A percentile compares a stretch with the other conserved stretches of the same genome.
Conservation (phyloP, 2,113 vertebrate genomes). For the Cynopterus brachyotis region DNA sequence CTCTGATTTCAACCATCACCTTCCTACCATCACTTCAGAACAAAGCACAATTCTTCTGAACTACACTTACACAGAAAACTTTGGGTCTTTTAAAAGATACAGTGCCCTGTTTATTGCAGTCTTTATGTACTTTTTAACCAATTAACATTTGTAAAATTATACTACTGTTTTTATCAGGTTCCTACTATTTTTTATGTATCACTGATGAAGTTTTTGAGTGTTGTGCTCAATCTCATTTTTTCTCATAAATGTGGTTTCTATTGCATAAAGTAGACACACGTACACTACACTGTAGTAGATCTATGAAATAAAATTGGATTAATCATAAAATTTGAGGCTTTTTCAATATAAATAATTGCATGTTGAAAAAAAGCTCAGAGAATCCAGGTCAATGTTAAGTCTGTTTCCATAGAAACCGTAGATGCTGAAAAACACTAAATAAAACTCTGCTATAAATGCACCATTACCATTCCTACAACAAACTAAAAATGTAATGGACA, state of each 20-base stretch:
- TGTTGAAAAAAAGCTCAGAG: slow-evolving; percentile 14
- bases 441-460: slow-evolving; percentile 42
- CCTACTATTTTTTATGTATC: background rate
- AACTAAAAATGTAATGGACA: background rate
- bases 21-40: background rate
- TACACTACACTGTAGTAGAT: background rate
- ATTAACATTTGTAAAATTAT: background rate
- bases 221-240: background rate
- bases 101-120: background rate
- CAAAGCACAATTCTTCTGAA: background rate
- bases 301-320: background rate
- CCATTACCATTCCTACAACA: slow-evolving; percentile 18
- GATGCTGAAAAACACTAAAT: slow-evolving; percentile 44
- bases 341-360: slow-evolving; percentile 50
- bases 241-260: background rate
- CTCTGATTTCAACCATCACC: background rate
- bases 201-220: background rate
- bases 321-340: slow-evolving; percentile 23
- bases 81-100: background rate
- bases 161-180: background rate
- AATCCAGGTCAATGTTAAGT: slow-evolving; percentile 48
- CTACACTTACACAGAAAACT: background rate
- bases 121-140: background rate
- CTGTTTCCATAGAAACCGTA: slow-evolving; percentile 63
- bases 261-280: background rate